Evolutionary conservation across 64 coral and sea anemone species (phyloP), one percentile per base, ranked within the genome.

Genomic region (Actinia equina): DNA sequence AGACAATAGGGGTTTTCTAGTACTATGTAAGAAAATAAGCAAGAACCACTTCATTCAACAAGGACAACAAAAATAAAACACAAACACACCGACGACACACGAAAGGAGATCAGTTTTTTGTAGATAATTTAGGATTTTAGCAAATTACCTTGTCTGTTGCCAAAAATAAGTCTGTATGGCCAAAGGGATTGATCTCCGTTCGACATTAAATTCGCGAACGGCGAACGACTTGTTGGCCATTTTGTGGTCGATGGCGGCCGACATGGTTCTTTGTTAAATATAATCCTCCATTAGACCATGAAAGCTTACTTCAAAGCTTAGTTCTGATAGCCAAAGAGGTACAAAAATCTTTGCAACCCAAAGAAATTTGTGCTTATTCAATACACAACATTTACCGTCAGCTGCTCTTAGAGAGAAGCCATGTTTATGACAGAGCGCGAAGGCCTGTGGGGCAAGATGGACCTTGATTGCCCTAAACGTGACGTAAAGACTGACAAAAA

Each of bases 91-190:
- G 7, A 22, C 25, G 9, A 9, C 12, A 89, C 41, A 18, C 57
- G 17, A 51, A 30, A 71, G 12, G 20, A 43, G 15, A 41, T n/a
- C 37, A 55, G 57, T 25, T 6, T 49, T 53, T 41, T 56, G 25
- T 64, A 53, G 54, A 54, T 82, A 79, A 10, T 16, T 49, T 52
- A 41, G 82, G 43, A 7, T 54, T 53, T 46, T 58, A 87, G 55
- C 27, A 62, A 82, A 85, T 77, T 91, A 99, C 97, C 97, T 99
- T 71, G 93, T 95, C 77, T 99, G 97, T 86, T 93, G 80, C 97
- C 97, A 99, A 60, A 99, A 94, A 90, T 99, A 99, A 65, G 97
- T 99, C 87, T 99, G 97, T 83, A 99, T 99, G 11, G 97, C 90
- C 18, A 99, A 44, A 77, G 97, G 97, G 77, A 99, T 93, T 44